Conservation (phyloP, 2,113 vertebrate species). For the Sinocyclocheilus maitianheensis region DNA sequence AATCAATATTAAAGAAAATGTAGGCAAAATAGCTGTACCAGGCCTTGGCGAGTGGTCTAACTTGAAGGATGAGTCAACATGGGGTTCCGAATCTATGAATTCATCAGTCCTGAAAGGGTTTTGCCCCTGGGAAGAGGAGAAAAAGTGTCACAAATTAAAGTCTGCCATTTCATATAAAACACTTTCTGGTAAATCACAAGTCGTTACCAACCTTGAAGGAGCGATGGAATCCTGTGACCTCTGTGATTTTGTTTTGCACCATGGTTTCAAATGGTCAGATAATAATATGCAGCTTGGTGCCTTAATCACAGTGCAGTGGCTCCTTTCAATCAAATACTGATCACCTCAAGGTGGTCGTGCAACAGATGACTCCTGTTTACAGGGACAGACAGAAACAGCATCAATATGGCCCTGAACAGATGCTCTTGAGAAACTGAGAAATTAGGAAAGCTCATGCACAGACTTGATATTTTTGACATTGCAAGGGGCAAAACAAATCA, state of each 20-base stretch:
- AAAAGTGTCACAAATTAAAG: not conserved
- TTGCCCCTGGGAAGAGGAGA: conserved; percentile 78
- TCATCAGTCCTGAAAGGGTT: conserved; percentile 90
- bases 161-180: not conserved
- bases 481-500: not conserved
- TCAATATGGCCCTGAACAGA: not conserved
- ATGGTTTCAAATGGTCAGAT: conserved; percentile 68
- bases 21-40: conserved; percentile 73
- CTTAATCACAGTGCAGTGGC: conserved; percentile 21
- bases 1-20: not conserved
- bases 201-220: conserved; percentile 85
- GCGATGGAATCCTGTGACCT: conserved; percentile 86
- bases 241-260: conserved; percentile 89
- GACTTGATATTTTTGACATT: not conserved
- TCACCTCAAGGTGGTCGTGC: conserved; percentile 34
- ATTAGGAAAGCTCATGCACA: not conserved
- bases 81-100: conserved; percentile 78
- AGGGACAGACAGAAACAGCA: not conserved
- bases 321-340: conserved; percentile 9
- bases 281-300: conserved; percentile 49
- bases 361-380: conserved; percentile 32
- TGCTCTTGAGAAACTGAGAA: not conserved
- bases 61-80: conserved; percentile 83
- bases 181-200: not conserved
- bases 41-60: conserved; percentile 85